These are phyloP conservation scores for Propithecus coquereli DNA, from an alignment of 2,113 vertebrate genomes.

Conservation along the genomic window DNA sequence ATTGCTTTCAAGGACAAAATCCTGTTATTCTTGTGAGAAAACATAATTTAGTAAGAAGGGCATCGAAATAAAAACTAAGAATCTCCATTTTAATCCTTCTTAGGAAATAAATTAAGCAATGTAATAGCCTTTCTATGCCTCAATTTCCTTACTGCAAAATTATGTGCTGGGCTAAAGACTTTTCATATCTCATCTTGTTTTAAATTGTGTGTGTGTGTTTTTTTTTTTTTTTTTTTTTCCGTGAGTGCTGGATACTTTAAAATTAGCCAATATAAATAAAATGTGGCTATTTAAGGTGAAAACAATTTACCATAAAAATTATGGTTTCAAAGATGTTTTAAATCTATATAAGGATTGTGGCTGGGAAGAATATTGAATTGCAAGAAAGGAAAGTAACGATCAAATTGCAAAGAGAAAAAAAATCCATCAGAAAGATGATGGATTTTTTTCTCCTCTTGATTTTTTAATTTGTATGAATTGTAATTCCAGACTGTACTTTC, in stretches of 20 bases:
- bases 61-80: not conserved
- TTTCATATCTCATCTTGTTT: not conserved
- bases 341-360: not conserved
- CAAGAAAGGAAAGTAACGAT: not conserved
- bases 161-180: not conserved
- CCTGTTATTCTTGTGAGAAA: constrained; percentile 23
- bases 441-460: constrained; percentile 34
- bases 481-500: constrained; percentile 49
- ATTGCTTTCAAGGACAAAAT: constrained; percentile 23
- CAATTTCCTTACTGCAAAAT: not conserved
- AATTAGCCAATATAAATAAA: not conserved
- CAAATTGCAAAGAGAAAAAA: not conserved
- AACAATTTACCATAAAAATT: not conserved
- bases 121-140: not conserved
- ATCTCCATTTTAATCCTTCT: not conserved
- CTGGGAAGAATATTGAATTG: not conserved
- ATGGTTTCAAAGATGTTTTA: not conserved
- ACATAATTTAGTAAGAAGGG: not conserved
- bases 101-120: not conserved
- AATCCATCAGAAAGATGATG: not conserved
- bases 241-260: not conserved
- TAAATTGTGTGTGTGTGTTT: not conserved
- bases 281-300: not conserved
- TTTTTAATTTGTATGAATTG: constrained; percentile 40
- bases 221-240: not conserved